Conservation (phyloP, 2,797 vertebrate genomes). For the Xenentodon cancila region DNA sequence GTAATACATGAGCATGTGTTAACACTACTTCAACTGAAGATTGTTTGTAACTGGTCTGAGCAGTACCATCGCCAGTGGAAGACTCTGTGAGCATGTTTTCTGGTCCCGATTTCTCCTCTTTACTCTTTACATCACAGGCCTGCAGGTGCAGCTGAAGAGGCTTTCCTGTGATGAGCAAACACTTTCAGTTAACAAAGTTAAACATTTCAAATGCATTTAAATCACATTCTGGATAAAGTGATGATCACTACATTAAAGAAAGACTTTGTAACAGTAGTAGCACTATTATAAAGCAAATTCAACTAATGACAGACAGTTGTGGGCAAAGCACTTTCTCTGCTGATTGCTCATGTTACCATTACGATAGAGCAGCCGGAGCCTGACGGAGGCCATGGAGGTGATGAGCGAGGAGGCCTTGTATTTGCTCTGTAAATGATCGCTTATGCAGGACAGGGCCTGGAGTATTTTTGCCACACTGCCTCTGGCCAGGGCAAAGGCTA, state of each 20-base stretch:
- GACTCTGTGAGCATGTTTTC: constrained; percentile 93
- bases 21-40: background rate
- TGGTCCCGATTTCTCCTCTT: constrained; percentile 96
- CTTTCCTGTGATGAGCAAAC: constrained; percentile 81
- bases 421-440: constrained; percentile 84
- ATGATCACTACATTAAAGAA: no score
- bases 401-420: constrained; percentile 92
- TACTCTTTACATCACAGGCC: constrained; percentile 97
- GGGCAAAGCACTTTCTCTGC: constrained; percentile 28
- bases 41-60: background rate
- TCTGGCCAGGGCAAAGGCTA: constrained; percentile 95
- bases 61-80: constrained; percentile 91
- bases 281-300: no score
- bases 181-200: background rate
- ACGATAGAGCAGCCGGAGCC: constrained; percentile 92
- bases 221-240: no score
- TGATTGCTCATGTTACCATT: constrained; percentile 83
- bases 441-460: constrained; percentile 89
- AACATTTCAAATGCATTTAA: background rate
- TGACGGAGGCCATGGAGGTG: constrained; percentile 91
- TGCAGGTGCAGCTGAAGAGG: constrained; percentile 90
- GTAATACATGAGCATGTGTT: background rate
- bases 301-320: background rate
- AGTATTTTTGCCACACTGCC: constrained; percentile 94
- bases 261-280: no score